A percentile compares a stretch with the other conserved stretches of the same genome.
These are phyloP conservation scores for Amia ocellicauda DNA, from an alignment of 2,113 vertebrate species.

Conservation along the genomic window DNA sequence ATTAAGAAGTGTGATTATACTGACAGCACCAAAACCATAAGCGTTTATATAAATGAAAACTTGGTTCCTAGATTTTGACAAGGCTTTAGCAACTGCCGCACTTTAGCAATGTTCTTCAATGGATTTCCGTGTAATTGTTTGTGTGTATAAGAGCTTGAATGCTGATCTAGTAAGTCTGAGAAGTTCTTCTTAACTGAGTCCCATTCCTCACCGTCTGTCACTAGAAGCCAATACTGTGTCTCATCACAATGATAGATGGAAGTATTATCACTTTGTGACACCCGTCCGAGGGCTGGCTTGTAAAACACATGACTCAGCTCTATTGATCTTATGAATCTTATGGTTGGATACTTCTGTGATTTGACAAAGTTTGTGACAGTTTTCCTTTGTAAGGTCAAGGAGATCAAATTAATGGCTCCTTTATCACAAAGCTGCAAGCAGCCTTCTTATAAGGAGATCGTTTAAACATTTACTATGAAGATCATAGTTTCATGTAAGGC, in stretches of 20 bases:
- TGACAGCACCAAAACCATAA: too few species aligned
- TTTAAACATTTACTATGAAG: constrained; percentile 11
- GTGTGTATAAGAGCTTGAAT: constrained; percentile 42
- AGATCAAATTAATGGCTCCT: constrained; percentile 44
- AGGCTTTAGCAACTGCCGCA: not conserved
- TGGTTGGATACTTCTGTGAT: constrained; percentile 49
- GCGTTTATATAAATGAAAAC: too few species aligned
- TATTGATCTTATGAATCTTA: constrained; percentile 58
- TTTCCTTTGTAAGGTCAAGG: constrained; percentile 60
- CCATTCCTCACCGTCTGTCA: constrained; percentile 64
- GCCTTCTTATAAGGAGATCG: constrained; percentile 23
- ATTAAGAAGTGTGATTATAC: not conserved
- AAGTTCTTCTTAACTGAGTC: constrained; percentile 51
- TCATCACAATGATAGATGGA: constrained; percentile 67
- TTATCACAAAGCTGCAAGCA: constrained; percentile 39
- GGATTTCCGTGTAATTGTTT: constrained; percentile 37
- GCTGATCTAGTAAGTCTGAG: constrained; percentile 55
- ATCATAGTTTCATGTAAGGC: constrained; percentile 46
- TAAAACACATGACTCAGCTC: constrained; percentile 62
- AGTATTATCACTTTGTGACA: constrained; percentile 67
- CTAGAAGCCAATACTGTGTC: constrained; percentile 60
- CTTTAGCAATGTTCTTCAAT: constrained; percentile 12
- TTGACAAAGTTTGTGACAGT: constrained; percentile 64
- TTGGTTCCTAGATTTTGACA: too few species aligned
- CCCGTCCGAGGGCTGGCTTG: constrained; percentile 42